Evolutionary conservation across 2,113 vertebrate species (phyloP).

Genomic region (Andinoacara biseriatus): DNA sequence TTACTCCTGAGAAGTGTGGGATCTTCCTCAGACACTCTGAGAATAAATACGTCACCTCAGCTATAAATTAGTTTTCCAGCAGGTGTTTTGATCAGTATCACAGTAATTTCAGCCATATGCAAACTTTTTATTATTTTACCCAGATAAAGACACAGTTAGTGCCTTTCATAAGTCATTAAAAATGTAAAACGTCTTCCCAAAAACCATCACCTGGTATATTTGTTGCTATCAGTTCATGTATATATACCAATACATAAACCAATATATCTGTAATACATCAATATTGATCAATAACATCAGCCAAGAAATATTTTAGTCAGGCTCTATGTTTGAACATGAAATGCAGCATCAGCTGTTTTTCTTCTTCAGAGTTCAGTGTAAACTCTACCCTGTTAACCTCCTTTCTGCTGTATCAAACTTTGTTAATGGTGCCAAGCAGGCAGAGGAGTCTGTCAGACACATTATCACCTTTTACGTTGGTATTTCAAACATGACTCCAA

Average conservation of each 20-base stretch:
- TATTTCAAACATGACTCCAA: background rate
- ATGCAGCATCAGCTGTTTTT: background rate
- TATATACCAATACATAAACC: background rate
- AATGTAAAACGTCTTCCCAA: slow-evolving; percentile 11
- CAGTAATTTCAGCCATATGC: slow-evolving; percentile 24
- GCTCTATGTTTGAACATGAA: background rate
- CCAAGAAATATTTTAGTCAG: background rate
- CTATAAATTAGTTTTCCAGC: slow-evolving; percentile 31
- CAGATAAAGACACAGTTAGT: background rate
- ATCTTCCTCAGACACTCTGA: slow-evolving; percentile 1
- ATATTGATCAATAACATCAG: background rate
- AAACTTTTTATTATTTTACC: slow-evolving; percentile 15
- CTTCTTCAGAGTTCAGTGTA: background rate
- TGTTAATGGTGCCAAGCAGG: background rate
- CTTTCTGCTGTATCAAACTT: background rate
- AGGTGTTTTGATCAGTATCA: slow-evolving; percentile 28
- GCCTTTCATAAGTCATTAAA: background rate
- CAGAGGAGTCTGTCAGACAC: background rate
- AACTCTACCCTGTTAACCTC: background rate
- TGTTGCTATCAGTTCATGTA: background rate
- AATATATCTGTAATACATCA: background rate
- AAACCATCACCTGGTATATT: slow-evolving; percentile 44
- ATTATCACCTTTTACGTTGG: background rate
- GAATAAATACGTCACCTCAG: slow-evolving; percentile 7
- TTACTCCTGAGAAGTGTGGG: background rate